Base-by-base conservation (phyloP, 2,888 invertebrate genomes). In the Eupelmus urozonus region DNA sequence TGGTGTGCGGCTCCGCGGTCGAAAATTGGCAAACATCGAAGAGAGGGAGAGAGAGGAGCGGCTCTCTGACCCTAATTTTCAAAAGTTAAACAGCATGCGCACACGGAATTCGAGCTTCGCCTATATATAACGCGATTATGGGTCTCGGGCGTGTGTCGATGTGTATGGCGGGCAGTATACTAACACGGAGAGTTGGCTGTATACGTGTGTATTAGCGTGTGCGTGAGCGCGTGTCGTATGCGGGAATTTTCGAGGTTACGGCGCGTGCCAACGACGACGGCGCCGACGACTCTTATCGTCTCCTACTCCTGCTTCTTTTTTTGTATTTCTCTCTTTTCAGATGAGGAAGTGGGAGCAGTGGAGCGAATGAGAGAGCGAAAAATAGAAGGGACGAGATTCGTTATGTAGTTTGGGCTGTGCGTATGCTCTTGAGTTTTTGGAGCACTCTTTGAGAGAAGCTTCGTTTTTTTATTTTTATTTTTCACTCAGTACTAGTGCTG, bases 201-300 rank as follows among this genome's bases (percentile, higher is more conserved):
- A 49, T 27, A 45, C 45, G 42, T 5, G 25, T 20, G 62, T 60
- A 49, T 27, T 23, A 23, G 42, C 1, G 25, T 25, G 11, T 27
- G 49, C 45, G 45, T 63, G n/a, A 11, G 23, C 9, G 13, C 18
- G 45, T 25, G n/a, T 53, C 2, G 16, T n/a, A 25, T 59, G 25
- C 27, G 49, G 45, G 63, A 13, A 49, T 34, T 65, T 65, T 49
- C 49, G 63, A 65, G 63, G 63, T 27, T 65, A 49, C 63, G 49
- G 16, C 7, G 63, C 63, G 63, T 49, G 63, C 49, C 49, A 49
- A n/a, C 49, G 49, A 11, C 49, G n/a, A 49, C 20, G 60, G 34
- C 25, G n/a, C n/a, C n/a, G n/a, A n/a, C n/a, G n/a, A n/a, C n/a
- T n/a, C n/a, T n/a, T 59, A 23, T 59, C n/a, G 2, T n/a, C 5